Percentiles rank a stretch among this genome's conserved stretches.
Conservation (phyloP, 2,888 invertebrate species). For the Nasonovia ribisnigri region DNA sequence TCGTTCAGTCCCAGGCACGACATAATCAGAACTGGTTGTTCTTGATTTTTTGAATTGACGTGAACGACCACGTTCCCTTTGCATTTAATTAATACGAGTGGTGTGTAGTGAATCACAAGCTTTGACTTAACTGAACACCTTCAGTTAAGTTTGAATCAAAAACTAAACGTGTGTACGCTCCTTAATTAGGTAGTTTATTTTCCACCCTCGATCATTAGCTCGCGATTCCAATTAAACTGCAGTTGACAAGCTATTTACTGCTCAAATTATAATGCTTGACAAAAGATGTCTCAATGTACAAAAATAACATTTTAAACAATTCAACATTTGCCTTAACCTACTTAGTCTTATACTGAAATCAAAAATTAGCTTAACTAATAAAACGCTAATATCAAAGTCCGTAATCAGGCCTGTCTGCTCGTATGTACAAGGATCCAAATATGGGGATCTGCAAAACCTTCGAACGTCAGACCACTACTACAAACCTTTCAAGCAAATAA, state of each 20-base stretch:
- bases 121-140: too few relatives aligned
- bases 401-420: neutral
- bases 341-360: neutral
- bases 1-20: neutral
- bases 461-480: slow-evolving; percentile 5
- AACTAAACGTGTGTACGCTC: too few relatives aligned
- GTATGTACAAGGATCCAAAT: neutral
- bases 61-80: neutral
- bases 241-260: neutral
- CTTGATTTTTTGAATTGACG: neutral
- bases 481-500: neutral
- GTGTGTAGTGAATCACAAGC: too few relatives aligned
- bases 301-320: neutral
- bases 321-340: slow-evolving; percentile 15
- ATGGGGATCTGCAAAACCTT: slow-evolving; percentile 1
- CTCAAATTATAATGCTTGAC: neutral
- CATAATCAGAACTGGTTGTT: neutral
- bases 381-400: neutral
- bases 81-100: too few relatives aligned
- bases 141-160: too few relatives aligned
- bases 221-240: neutral
- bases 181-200: neutral
- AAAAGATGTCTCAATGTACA: neutral
- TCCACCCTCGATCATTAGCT: neutral
- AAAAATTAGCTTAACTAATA: slow-evolving; percentile 7